These are phyloP conservation scores for Onchidella celtica DNA, from an alignment of 2,888 invertebrate genomes.

Conservation along the genomic window DNA sequence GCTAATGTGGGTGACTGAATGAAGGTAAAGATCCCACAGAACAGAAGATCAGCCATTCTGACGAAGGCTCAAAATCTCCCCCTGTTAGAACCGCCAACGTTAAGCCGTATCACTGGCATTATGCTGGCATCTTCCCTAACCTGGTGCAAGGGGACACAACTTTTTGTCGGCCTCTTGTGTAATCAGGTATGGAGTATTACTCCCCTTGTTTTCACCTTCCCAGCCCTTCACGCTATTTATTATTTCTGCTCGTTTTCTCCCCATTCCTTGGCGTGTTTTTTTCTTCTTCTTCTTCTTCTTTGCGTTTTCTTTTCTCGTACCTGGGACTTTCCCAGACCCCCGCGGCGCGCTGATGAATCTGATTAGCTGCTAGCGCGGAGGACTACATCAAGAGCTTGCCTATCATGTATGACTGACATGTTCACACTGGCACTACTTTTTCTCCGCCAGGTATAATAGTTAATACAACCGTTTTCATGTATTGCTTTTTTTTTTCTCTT, in stretches of 20 bases:
- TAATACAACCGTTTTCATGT: no score
- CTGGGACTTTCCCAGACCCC: neutral
- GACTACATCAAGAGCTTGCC: neutral
- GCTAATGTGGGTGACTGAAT: no score
- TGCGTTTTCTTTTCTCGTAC: neutral
- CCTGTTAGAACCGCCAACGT: no score
- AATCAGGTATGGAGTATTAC: neutral
- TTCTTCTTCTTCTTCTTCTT: constrained; percentile 15
- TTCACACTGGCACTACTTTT: no score
- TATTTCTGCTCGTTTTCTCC: neutral
- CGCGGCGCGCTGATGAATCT: neutral
- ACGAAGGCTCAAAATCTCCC: no score
- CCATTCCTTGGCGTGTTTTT: neutral
- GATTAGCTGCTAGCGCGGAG: neutral
- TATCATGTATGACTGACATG: neutral
- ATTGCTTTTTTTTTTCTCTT: no score
- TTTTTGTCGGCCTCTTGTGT: neutral
- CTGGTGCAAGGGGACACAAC: neutral
- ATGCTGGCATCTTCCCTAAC: neutral
- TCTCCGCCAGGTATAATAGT: no score
- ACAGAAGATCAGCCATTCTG: no score
- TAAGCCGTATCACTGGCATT: neutral
- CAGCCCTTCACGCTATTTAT: neutral
- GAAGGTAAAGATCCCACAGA: no score
- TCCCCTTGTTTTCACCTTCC: neutral